These are phyloP conservation scores for Hyperopisus bebe DNA, from an alignment of 2,113 vertebrate genomes.

Conservation along the genomic window DNA sequence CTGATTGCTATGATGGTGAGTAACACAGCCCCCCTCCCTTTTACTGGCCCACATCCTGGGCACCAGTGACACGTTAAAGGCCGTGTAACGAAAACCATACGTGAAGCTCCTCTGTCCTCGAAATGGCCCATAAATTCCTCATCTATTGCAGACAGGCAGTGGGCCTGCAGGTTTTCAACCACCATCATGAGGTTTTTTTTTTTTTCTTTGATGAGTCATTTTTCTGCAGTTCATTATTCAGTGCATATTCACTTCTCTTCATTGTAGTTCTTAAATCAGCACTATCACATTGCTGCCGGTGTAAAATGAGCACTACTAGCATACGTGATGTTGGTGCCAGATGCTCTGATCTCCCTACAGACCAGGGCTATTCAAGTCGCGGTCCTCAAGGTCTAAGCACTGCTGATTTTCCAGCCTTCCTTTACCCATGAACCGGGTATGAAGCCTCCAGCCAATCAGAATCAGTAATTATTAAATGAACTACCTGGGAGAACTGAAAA, in stretches of 20 bases:
- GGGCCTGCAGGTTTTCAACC: not conserved
- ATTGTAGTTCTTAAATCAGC: not conserved
- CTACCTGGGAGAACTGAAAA: not conserved
- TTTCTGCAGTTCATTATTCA: not conserved
- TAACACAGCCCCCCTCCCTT: conserved; percentile 7
- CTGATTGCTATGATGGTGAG: conserved; percentile 98
- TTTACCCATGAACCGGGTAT: not conserved
- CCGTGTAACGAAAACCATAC: not conserved
- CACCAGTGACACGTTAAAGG: not conserved
- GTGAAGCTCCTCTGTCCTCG: not conserved
- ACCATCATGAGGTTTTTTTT: not conserved
- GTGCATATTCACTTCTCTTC: not conserved
- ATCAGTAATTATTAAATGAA: not conserved
- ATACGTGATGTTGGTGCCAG: not conserved
- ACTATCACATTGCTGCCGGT: not conserved
- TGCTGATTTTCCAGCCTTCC: not conserved
- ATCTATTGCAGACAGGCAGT: not conserved
- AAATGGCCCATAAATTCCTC: not conserved
- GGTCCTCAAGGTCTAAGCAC: not conserved
- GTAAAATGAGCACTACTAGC: not conserved
- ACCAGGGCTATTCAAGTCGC: not conserved
- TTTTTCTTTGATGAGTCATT: not conserved
- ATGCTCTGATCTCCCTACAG: not conserved
- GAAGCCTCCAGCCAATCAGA: not conserved
- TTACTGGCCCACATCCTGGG: not conserved